phyloP scores from a whole-genome alignment of 2,797 vertebrate species.

The Siniperca undulata region DNA sequence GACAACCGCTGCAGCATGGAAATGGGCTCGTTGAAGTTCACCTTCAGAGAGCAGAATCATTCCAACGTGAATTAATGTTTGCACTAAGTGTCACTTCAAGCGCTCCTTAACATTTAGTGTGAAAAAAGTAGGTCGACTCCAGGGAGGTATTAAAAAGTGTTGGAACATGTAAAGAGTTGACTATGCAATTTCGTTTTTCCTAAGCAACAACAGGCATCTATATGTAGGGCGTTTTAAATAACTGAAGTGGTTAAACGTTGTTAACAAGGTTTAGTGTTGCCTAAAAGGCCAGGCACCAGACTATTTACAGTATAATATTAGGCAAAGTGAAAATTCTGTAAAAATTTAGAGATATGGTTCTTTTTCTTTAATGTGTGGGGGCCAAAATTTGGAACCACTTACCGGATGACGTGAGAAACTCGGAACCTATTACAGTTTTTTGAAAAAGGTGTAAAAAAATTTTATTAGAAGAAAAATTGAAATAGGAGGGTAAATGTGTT shows the following conservation, averaged over 20 bases:
- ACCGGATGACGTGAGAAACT: neutral
- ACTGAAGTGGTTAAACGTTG: neutral
- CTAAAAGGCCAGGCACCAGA: too few species aligned
- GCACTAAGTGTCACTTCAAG: neutral
- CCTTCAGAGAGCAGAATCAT: conserved; percentile 77
- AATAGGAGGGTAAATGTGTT: neutral
- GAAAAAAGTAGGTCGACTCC: neutral
- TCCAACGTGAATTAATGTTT: neutral
- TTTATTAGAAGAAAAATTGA: neutral
- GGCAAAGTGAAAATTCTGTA: neutral
- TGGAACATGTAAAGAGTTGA: neutral
- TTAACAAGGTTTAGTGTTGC: neutral
- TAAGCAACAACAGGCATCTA: too few species aligned
- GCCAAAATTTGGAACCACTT: neutral
- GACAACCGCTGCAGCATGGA: conserved; percentile 98
- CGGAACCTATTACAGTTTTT: neutral
- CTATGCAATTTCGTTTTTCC: neutral
- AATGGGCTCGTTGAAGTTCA: conserved; percentile 98
- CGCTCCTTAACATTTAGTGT: neutral
- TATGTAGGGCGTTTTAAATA: neutral
- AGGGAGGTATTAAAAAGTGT: neutral
- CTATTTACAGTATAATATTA: neutral
- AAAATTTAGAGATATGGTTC: neutral
- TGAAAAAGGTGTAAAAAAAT: neutral
- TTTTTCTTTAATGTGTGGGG: neutral